Evolutionary conservation across 2,888 invertebrate genomes (phyloP).

Genomic region (Hypselothyrea guttata): DNA sequence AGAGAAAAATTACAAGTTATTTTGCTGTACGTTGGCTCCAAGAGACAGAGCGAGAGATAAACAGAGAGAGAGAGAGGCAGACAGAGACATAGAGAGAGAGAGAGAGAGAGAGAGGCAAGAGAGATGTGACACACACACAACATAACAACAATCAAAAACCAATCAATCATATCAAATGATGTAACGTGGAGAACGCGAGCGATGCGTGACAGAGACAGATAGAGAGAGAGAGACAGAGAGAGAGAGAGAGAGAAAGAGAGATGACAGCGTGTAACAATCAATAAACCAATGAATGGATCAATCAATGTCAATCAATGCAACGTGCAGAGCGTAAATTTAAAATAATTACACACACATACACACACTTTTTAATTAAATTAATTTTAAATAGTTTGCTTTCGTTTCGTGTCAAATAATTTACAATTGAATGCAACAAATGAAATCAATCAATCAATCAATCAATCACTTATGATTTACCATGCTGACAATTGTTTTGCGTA

Average conservation of each 20-base stretch:
- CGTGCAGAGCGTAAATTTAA: conserved; percentile 37
- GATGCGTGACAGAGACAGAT: too few relatives aligned
- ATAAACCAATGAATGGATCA: conserved; percentile 44
- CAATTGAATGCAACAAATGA: background rate
- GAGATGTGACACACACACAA: conserved; percentile 33
- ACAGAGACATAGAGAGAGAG: conserved; percentile 32
- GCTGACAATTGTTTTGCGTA: conserved; percentile 63
- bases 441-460: conserved; percentile 44
- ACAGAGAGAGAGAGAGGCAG: conserved; percentile 18
- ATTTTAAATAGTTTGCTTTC: conserved; percentile 11
- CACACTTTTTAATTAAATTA: background rate
- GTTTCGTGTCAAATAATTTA: background rate
- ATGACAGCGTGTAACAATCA: conserved; percentile 44
- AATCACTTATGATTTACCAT: conserved; percentile 70
- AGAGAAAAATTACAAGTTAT: conserved; percentile 2
- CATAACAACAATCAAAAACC: conserved; percentile 46
- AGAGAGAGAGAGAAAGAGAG: too few relatives aligned
- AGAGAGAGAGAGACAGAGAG: too few relatives aligned
- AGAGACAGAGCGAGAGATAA: conserved; percentile 22
- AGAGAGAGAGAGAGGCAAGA: conserved; percentile 40
- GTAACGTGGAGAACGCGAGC: conserved; percentile 3
- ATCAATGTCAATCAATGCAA: conserved; percentile 48
- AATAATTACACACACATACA: conserved; percentile 14
- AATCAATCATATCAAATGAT: conserved; percentile 50
- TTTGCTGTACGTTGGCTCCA: conserved; percentile 14